phyloP scores from a whole-genome alignment of 2,888 invertebrate genomes.

The Monoplex corrugatus region DNA sequence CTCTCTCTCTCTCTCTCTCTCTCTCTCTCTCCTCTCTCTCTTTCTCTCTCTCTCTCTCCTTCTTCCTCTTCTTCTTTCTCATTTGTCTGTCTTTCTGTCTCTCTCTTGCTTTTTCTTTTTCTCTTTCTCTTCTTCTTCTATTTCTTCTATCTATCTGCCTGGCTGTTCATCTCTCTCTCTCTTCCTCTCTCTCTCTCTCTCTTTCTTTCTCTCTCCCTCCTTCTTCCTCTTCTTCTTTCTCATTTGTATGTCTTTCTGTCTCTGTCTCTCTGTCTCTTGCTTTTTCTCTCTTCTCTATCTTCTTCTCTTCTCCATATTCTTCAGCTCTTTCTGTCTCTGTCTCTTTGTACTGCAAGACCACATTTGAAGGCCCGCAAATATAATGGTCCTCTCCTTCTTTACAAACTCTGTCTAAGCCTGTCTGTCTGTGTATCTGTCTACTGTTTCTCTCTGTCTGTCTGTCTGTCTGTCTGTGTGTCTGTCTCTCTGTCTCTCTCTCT shows the following conservation, averaged over 20 bases:
- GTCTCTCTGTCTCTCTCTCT: neutral
- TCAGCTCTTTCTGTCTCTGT: neutral
- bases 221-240: no score
- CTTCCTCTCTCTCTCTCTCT: no score
- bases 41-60: neutral
- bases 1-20: neutral
- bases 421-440: neutral
- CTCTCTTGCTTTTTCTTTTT: neutral
- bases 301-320: neutral
- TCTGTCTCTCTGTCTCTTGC: no score
- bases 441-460: neutral
- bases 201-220: no score
- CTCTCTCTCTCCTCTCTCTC: neutral
- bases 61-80: neutral
- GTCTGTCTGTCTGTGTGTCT: neutral
- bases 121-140: neutral
- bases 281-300: neutral
- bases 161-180: no score
- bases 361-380: neutral
- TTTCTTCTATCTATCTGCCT: no score
- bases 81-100: neutral
- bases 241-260: no score
- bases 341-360: no score
- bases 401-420: neutral
- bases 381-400: neutral